phyloP scores from a whole-genome alignment of 2,797 vertebrate genomes.

The Sebastes reedi region DNA sequence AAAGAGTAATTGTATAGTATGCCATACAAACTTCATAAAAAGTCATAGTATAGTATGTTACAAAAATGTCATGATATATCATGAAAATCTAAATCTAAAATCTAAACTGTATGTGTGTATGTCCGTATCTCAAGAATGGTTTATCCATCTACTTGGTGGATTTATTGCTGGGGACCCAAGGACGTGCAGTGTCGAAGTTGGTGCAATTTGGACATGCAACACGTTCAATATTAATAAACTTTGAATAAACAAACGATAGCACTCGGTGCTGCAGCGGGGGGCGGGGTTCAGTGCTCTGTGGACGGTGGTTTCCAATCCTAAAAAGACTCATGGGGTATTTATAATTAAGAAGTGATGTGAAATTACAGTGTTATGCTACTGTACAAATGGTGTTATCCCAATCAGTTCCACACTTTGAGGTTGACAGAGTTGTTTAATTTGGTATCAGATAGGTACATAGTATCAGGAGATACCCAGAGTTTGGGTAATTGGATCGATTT shows the following conservation, averaged over 20 bases:
- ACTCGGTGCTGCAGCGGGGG: too few species aligned
- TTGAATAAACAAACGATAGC: too few species aligned
- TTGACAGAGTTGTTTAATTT: not conserved
- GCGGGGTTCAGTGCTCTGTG: not conserved
- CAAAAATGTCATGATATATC: not conserved
- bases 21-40: not conserved
- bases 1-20: not conserved
- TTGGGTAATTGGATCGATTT: not conserved
- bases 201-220: too few species aligned
- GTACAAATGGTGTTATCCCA: not conserved
- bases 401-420: not conserved
- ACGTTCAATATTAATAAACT: too few species aligned
- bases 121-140: too few species aligned
- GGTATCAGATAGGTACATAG: not conserved
- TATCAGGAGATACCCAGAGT: not conserved
- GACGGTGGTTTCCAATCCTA: not conserved
- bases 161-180: too few species aligned
- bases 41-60: not conserved
- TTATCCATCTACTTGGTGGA: too few species aligned
- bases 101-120: too few species aligned
- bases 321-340: not conserved
- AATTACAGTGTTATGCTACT: not conserved
- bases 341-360: not conserved
- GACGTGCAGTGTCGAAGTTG: too few species aligned
- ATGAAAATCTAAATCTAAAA: too few species aligned